A percentile compares a stretch with the other conserved stretches of the same genome.
phyloP scores from a whole-genome alignment of 2,113 vertebrate species.

The Syngnathus typhle region DNA sequence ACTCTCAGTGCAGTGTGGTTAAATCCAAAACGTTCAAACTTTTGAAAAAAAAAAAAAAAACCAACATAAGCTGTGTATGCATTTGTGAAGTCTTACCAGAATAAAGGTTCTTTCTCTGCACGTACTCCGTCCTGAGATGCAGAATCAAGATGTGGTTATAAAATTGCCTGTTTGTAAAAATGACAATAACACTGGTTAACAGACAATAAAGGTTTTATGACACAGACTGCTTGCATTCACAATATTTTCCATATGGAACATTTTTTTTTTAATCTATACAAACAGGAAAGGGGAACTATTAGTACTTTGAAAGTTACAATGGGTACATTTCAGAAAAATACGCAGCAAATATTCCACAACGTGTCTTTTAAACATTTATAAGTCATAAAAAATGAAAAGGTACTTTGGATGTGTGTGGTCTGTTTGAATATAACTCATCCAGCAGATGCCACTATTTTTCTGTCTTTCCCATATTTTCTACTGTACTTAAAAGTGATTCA shows the following conservation, averaged over 20 bases:
- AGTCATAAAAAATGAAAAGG: background rate
- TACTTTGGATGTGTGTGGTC: background rate
- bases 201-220: background rate
- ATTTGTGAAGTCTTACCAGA: background rate
- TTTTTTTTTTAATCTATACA: background rate
- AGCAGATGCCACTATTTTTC: background rate
- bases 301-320: background rate
- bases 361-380: background rate
- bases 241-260: background rate
- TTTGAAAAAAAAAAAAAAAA: background rate
- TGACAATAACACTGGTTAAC: background rate
- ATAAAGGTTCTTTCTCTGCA: background rate
- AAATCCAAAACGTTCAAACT: background rate
- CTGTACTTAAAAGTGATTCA: background rate
- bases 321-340: background rate
- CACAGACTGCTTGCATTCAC: background rate
- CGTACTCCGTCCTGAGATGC: background rate
- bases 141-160: background rate
- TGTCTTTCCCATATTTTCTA: background rate
- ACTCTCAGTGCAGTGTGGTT: background rate
- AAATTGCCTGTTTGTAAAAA: background rate
- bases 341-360: background rate
- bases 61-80: background rate
- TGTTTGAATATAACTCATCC: background rate
- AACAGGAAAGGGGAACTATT: background rate